A percentile compares a stretch with the other conserved stretches of the same genome.
Evolutionary conservation across 2,888 invertebrate species (phyloP).

Genomic region (Leucophenga maculata): DNA sequence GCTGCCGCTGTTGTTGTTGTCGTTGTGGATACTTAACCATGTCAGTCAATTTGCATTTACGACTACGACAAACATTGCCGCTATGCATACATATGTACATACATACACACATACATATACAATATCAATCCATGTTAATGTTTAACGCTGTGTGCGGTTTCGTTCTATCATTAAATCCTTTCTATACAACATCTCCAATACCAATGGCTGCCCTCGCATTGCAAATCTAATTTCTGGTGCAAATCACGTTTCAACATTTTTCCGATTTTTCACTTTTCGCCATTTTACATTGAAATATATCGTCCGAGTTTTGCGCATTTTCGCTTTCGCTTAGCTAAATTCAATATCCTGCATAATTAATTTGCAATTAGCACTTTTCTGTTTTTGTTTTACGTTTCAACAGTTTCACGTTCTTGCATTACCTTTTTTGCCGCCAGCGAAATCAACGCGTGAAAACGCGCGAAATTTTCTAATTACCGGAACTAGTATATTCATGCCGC

Average conservation of each 20-base stretch:
- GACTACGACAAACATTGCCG: neutral
- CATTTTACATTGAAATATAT: constrained; percentile 36
- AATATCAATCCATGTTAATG: no score
- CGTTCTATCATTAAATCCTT: neutral
- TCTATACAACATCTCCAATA: constrained; percentile 6
- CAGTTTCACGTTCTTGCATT: constrained; percentile 41
- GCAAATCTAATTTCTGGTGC: constrained; percentile 58
- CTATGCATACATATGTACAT: neutral
- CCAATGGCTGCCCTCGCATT: constrained; percentile 20
- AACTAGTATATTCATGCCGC: constrained; percentile 50
- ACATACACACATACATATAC: neutral
- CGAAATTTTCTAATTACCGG: constrained; percentile 62
- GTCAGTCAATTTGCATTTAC: constrained; percentile 53
- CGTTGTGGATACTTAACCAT: constrained; percentile 58
- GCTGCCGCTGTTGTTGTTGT: constrained; percentile 38
- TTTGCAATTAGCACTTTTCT: constrained; percentile 72
- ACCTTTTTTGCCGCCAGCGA: constrained; percentile 16
- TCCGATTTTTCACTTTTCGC: constrained; percentile 45
- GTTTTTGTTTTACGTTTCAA: constrained; percentile 59
- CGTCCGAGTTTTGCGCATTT: neutral
- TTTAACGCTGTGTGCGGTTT: neutral
- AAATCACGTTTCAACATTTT: constrained; percentile 55
- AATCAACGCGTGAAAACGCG: constrained; percentile 14
- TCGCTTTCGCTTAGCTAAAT: constrained; percentile 61
- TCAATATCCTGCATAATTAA: constrained; percentile 72